phyloP scores from a whole-genome alignment of 1,140 invertebrate species.

The Penaeus vannamei region DNA sequence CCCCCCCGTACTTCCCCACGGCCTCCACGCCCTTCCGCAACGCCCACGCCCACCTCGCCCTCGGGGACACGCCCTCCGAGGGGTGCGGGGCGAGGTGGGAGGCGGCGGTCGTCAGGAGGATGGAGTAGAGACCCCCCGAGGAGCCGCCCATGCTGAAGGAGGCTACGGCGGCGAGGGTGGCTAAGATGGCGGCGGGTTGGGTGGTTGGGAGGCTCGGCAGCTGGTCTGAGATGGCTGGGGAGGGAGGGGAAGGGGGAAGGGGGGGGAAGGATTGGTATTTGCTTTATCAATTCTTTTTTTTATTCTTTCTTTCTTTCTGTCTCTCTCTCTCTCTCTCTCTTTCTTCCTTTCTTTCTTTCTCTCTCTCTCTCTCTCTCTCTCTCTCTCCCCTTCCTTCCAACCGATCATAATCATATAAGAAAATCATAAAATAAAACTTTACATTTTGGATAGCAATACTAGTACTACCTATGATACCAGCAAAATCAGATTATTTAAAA shows the following conservation, averaged over 20 bases:
- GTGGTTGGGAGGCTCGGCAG: constrained; percentile 69
- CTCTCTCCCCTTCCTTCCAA: constrained; percentile 53
- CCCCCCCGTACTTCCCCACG: constrained; percentile 82
- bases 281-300: not conserved
- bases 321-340: not conserved
- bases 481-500: no score
- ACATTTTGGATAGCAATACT: no score
- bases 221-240: constrained; percentile 56
- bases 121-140: constrained; percentile 81
- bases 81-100: constrained; percentile 70
- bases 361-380: constrained; percentile 21
- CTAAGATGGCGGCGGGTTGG: constrained; percentile 74
- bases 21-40: constrained; percentile 73
- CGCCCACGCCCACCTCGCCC: constrained; percentile 69
- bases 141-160: constrained; percentile 81
- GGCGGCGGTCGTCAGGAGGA: constrained; percentile 79
- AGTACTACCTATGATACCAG: no score
- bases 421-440: no score
- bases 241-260: not conserved
- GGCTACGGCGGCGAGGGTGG: constrained; percentile 76
- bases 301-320: not conserved
- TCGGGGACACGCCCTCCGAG: not conserved
- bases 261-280: not conserved
- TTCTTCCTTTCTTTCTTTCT: no score
- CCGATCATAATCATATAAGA: no score